A percentile compares a stretch with the other conserved stretches of the same genome.
Conservation (phyloP, 2,797 vertebrate genomes). For the Leuciscus waleckii region DNA sequence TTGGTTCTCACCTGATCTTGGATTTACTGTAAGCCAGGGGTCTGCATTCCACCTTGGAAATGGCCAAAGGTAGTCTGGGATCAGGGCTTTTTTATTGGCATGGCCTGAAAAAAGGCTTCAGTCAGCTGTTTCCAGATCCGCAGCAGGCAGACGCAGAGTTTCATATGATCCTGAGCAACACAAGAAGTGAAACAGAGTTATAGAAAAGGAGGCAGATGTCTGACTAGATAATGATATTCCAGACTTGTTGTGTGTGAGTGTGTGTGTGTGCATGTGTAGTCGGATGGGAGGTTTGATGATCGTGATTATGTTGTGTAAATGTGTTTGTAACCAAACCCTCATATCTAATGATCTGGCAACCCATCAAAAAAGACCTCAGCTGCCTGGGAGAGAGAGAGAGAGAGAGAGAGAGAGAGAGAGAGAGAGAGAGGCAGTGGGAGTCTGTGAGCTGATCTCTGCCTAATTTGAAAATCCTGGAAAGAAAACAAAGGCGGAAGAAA, state of each 20-base stretch:
- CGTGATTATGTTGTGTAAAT: constrained; percentile 75
- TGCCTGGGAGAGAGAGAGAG: constrained; percentile 61
- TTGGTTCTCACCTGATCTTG: constrained; percentile 44
- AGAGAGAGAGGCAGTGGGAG: constrained; percentile 68
- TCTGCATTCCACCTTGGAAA: constrained; percentile 38
- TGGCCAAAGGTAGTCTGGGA: constrained; percentile 43
- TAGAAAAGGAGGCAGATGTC: constrained; percentile 45
- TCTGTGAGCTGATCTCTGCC: constrained; percentile 64
- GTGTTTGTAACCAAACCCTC: constrained; percentile 76
- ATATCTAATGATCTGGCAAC: constrained; percentile 73
- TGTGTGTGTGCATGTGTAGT: constrained; percentile 63
- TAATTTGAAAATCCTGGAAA: constrained; percentile 73
- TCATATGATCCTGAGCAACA: constrained; percentile 39
- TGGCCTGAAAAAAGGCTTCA: constrained; percentile 45
- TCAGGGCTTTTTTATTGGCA: constrained; percentile 34
- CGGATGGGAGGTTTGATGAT: constrained; percentile 56
- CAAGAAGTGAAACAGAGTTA: constrained; percentile 19
- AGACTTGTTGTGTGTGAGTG: constrained; percentile 49
- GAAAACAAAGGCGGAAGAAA: constrained; percentile 71
- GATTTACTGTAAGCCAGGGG: constrained; percentile 34
- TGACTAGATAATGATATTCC: constrained; percentile 50
- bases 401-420: constrained; percentile 47
- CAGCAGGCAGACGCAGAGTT: constrained; percentile 39
- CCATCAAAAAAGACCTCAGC: constrained; percentile 67
- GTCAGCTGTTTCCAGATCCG: constrained; percentile 52